Evolutionary conservation across 2,113 vertebrate species (phyloP).

Genomic region (Xiphorhynchus elegans): DNA sequence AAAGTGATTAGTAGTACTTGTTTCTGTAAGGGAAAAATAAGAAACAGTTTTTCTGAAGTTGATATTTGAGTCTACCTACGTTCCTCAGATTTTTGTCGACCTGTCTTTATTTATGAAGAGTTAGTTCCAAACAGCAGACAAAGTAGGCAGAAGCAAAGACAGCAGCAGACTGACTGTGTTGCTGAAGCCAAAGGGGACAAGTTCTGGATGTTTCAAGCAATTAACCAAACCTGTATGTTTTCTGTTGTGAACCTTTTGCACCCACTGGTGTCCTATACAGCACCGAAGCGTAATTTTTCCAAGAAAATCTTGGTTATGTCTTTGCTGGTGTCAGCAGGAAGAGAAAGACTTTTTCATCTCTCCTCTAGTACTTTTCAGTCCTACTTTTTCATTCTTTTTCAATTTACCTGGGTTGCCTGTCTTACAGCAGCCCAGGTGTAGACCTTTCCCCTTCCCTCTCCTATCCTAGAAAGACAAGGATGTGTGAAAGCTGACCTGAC

Average conservation of each 20-base stretch:
- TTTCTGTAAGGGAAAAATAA: neutral
- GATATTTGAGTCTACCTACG: neutral
- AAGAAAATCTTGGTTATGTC: neutral
- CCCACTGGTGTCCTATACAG: neutral
- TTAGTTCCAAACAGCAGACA: neutral
- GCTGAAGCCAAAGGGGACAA: neutral
- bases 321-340: neutral
- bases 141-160: neutral
- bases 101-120: neutral
- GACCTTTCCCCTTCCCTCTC: neutral
- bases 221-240: accelerated
- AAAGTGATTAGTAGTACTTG: neutral
- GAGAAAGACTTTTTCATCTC: neutral
- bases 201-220: neutral
- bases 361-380: neutral
- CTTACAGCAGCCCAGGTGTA: neutral
- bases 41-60: neutral
- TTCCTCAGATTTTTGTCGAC: neutral
- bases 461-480: neutral
- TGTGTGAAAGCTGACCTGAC: neutral
- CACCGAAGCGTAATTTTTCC: neutral
- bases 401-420: neutral
- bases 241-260: neutral
- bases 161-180: neutral
- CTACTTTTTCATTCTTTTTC: neutral